A percentile compares a stretch with the other conserved stretches of the same genome.
Evolutionary conservation across 1,140 invertebrate genomes (phyloP).

Genomic region (Aplysia californica): DNA sequence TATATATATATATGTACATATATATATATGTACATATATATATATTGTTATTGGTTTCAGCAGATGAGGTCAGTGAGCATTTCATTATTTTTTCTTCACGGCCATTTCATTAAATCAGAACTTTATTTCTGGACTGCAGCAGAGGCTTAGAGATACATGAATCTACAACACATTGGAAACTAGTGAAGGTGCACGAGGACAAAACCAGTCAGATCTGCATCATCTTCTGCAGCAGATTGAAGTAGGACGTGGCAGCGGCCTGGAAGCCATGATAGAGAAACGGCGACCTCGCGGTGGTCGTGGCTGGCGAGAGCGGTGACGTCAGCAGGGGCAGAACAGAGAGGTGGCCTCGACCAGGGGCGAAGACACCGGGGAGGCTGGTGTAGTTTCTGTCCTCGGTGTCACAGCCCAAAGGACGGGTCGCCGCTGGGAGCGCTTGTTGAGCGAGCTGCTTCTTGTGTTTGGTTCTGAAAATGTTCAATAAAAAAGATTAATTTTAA

Average conservation of each 20-base stretch:
- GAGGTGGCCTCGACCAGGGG: neutral
- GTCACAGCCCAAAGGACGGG: neutral
- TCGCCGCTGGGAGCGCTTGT: neutral
- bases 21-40: too few relatives aligned
- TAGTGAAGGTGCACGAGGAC: too few relatives aligned
- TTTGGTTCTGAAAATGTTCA: conserved; percentile 11
- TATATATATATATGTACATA: too few relatives aligned
- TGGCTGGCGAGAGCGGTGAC: neutral
- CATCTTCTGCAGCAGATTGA: too few relatives aligned
- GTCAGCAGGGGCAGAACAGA: neutral
- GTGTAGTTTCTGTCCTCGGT: neutral
- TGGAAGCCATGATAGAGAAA: neutral
- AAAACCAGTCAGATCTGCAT: too few relatives aligned
- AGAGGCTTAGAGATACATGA: too few relatives aligned
- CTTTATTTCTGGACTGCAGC: too few relatives aligned
- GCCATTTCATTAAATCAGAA: too few relatives aligned
- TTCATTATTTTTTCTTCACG: too few relatives aligned
- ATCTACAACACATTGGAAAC: too few relatives aligned
- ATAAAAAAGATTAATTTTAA: neutral
- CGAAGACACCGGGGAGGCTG: neutral
- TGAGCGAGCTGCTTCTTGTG: conserved; percentile 10
- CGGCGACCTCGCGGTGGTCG: neutral
- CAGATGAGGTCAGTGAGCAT: too few relatives aligned
- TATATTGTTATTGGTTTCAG: too few relatives aligned
- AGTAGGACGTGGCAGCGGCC: neutral